phyloP scores from a whole-genome alignment of 2,797 vertebrate genomes.

The Sparidentex hasta region DNA sequence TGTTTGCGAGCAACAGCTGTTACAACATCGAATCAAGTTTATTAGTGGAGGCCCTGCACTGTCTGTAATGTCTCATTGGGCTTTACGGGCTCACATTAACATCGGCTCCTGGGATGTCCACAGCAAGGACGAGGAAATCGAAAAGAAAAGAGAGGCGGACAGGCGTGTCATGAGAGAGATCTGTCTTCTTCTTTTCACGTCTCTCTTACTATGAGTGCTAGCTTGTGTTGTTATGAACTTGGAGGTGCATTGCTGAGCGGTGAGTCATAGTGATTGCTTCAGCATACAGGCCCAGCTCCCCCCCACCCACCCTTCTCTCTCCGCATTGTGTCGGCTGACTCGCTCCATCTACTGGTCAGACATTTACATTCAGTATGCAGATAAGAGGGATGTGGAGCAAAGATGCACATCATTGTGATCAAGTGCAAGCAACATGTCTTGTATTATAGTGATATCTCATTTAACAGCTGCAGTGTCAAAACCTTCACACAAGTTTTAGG shows the following conservation, averaged over 20 bases:
- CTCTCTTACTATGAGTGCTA: conserved; percentile 57
- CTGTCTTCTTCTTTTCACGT: conserved; percentile 49
- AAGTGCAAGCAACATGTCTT: background rate
- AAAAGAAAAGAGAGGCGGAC: conserved; percentile 9
- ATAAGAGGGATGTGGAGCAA: conserved; percentile 4
- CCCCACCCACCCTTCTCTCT: conserved; percentile 17
- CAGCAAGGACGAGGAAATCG: background rate
- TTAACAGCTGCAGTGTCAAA: background rate
- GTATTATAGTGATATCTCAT: background rate
- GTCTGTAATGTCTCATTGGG: conserved; percentile 7
- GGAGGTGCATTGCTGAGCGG: conserved; percentile 73
- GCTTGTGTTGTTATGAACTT: conserved; percentile 70
- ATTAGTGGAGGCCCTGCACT: conserved; percentile 13
- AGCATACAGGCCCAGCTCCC: conserved; percentile 46
- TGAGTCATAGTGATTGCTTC: conserved; percentile 78
- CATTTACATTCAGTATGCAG: conserved; percentile 7
- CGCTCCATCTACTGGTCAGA: conserved; percentile 77
- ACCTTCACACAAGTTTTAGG: background rate
- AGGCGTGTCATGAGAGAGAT: conserved; percentile 5
- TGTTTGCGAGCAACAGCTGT: conserved; percentile 17
- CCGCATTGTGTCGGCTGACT: conserved; percentile 59
- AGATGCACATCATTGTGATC: background rate
- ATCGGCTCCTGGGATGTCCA: conserved; percentile 1
- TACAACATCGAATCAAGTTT: conserved; percentile 27
- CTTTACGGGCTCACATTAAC: conserved; percentile 14